Conservation (phyloP, 2,797 vertebrate genomes). For the Mormyrops boulengeri region DNA sequence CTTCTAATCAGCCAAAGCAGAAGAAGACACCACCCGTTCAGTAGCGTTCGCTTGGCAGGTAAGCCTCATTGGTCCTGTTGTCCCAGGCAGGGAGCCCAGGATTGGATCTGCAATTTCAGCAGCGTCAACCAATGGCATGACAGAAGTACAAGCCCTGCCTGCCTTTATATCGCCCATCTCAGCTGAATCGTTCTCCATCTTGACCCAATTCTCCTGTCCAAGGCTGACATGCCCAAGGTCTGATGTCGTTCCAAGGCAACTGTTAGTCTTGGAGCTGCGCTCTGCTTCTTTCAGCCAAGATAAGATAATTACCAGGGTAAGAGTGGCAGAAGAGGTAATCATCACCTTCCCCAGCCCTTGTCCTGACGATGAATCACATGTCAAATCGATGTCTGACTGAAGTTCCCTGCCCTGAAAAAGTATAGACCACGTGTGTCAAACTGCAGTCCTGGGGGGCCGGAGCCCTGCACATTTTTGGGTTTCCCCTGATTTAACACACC, state of each 20-base stretch:
- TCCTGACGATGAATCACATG: not conserved
- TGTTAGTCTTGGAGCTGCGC: not conserved
- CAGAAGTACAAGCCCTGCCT: slow-evolving; percentile 37
- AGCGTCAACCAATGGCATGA: slow-evolving; percentile 42
- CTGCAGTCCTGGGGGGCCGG: no score
- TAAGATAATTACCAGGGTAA: not conserved
- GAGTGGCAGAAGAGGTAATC: not conserved
- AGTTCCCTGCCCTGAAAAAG: not conserved
- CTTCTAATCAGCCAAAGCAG: not conserved
- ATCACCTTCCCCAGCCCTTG: not conserved
- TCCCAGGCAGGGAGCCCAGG: not conserved
- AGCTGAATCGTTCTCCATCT: slow-evolving; percentile 7
- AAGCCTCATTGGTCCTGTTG: not conserved
- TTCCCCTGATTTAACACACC: no score
- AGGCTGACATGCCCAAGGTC: slow-evolving; percentile 8
- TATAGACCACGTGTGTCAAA: no score
- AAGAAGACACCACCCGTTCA: not conserved
- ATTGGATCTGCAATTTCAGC: slow-evolving; percentile 34
- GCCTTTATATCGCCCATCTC: slow-evolving; percentile 19
- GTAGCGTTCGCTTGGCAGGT: not conserved
- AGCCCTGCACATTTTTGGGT: no score
- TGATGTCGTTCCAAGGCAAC: not conserved
- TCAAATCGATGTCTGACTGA: not conserved
- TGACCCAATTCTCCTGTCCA: not conserved
- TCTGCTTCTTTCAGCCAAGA: not conserved